A percentile compares a stretch with the other conserved stretches of the same genome.
Evolutionary conservation across 2,888 invertebrate species (phyloP).

Genomic region (Tipula helvola): DNA sequence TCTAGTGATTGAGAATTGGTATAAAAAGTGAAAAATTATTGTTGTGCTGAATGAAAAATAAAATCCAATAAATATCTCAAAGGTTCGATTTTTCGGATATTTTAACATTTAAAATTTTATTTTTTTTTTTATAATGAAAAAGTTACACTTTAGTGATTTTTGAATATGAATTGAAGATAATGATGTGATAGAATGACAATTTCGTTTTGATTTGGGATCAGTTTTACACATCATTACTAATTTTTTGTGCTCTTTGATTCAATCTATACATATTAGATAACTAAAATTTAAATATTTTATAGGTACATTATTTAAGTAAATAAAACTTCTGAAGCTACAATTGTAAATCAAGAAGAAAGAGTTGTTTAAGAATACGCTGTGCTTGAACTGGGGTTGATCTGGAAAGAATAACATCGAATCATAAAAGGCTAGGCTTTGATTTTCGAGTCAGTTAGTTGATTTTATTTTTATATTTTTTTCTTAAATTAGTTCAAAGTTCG

Average conservation of each 20-base stretch:
- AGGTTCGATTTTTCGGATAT: not conserved
- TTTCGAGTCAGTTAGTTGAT: no score
- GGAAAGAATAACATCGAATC: no score
- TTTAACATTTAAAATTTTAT: not conserved
- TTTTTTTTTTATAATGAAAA: not conserved
- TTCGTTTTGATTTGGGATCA: not conserved
- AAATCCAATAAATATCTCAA: not conserved
- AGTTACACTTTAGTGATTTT: not conserved
- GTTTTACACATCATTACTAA: not conserved
- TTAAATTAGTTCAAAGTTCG: no score
- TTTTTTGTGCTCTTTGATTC: not conserved
- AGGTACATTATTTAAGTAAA: no score
- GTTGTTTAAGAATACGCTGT: no score
- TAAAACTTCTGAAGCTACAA: no score
- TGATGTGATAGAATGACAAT: not conserved
- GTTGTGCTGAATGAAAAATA: not conserved
- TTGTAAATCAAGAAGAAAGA: no score
- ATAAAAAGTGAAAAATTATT: not conserved
- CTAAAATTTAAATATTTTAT: no score
- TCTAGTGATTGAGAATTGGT: not conserved
- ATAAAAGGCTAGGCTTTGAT: no score
- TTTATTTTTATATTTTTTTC: no score
- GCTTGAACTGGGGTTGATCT: no score
- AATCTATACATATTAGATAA: no score
- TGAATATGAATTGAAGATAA: not conserved